These are phyloP conservation scores for Nothocercus nigrocapillus DNA, from an alignment of 2,113 vertebrate species.

Conservation along the genomic window DNA sequence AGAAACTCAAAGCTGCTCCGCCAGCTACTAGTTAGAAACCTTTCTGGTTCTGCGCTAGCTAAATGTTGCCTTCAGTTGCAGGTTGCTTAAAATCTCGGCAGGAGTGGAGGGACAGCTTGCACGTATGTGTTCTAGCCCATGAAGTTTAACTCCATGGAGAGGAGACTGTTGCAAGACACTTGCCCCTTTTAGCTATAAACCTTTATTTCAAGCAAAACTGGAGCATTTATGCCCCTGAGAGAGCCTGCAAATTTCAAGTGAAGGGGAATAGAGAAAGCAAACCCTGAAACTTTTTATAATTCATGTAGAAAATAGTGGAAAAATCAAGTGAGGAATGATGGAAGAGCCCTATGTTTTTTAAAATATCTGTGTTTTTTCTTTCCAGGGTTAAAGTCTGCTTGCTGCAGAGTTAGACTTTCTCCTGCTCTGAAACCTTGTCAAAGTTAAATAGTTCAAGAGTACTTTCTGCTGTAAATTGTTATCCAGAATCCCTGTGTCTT, in stretches of 20 bases:
- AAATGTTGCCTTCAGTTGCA: not conserved
- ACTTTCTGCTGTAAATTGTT: constrained; percentile 60
- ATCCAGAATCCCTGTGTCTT: not conserved
- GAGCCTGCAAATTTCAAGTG: not conserved
- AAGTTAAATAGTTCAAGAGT: constrained; percentile 57
- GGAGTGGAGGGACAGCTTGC: not conserved
- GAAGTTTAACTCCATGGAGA: not conserved
- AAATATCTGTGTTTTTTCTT: not conserved
- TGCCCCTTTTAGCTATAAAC: not conserved
- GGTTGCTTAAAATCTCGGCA: not conserved
- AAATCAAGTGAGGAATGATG: not conserved
- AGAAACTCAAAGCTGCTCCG: not conserved
- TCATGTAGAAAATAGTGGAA: not conserved
- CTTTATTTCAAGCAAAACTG: not conserved
- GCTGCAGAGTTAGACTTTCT: constrained; percentile 33
- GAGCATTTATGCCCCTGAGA: not conserved
- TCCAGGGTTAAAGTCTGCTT: constrained; percentile 31
- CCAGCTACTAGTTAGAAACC: not conserved
- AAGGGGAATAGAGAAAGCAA: not conserved
- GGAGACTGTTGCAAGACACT: not conserved
- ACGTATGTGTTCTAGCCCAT: not conserved
- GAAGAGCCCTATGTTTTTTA: constrained; percentile 11
- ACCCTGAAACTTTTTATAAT: not conserved
- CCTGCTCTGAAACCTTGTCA: constrained; percentile 48
- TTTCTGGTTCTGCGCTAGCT: not conserved